A percentile compares a stretch with the other conserved stretches of the same genome.
phyloP scores from a whole-genome alignment of 2,113 vertebrate species.

The Daubentonia madagascariensis region DNA sequence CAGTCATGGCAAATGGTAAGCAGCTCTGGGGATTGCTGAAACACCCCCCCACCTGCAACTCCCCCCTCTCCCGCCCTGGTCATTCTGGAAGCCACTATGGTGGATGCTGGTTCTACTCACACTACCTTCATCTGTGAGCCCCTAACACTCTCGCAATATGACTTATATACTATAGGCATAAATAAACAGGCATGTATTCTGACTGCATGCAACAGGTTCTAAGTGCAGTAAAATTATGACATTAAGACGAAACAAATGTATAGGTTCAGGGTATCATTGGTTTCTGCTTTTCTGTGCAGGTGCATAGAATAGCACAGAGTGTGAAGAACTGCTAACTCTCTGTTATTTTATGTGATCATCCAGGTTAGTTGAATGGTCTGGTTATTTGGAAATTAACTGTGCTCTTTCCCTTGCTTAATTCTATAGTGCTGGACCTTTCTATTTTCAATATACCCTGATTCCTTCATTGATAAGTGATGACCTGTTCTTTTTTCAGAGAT shows the following conservation, averaged over 20 bases:
- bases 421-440: not conserved
- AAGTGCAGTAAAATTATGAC: not conserved
- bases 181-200: not conserved
- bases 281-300: not conserved
- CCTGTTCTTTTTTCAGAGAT: not conserved
- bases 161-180: not conserved
- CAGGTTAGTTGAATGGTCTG: not conserved
- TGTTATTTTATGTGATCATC: not conserved
- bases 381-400: not conserved
- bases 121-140: not conserved
- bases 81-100: not conserved
- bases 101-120: not conserved
- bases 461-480: not conserved
- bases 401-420: not conserved
- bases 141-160: not conserved
- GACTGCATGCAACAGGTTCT: not conserved
- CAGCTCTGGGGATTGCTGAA: not conserved
- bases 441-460: not conserved
- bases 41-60: fast-evolving
- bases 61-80: too few species aligned
- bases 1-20: not conserved
- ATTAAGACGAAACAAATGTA: not conserved
- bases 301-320: not conserved
- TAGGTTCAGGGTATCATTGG: not conserved
- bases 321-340: not conserved